Base-by-base conservation (phyloP, 2,113 vertebrate species). In the Anseranas semipalmata region DNA sequence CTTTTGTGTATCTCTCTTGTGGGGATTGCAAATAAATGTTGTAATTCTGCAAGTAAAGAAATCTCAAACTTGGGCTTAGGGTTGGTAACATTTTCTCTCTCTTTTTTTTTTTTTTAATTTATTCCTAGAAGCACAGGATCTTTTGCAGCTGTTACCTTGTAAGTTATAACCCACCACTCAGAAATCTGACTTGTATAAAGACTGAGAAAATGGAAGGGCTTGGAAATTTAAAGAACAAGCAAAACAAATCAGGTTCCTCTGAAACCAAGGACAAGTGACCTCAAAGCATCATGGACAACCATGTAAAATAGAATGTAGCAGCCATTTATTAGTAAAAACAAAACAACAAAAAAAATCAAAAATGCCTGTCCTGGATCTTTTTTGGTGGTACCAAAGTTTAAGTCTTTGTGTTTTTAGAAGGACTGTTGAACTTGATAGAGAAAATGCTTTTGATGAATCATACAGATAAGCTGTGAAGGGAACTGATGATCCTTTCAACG, bases 331-430 rank as follows among this genome's bases (percentile, higher is more conserved):
- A 95, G 96, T 95, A 94, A 96, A 96, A 97, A 97, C 96, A 95
- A 97, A 96, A 96, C 91, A 88, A 93, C 87, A 90, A 91, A 83
- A 78, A 80, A 94, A 87, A 96, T 65, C 58, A 67, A 95, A 97
- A 94, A 87, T 92, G 96, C 97, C 96, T 97, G 92, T 98, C n/a
- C 75, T 97, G 96, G 90, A 97, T 98, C 95, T 97, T 95, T 91
- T 97, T 97, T 96, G 97, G 97, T 98, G 96, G 98, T 98, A 98
- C 98, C 98, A 98, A 98, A 98, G 98, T 98, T 97, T 83, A 95
- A 98, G 96, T 97, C 97, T 98, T 95, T 97, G 97, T 98, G 97
- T 97, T 98, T 98, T 97, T 97, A 96, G 95, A 96, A 97, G 96
- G 97, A 97, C 93, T 95, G 37, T 89, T 66, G 87, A 96, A 91